Percentiles rank a stretch among this genome's conserved stretches.
Conservation (phyloP, 30 jellyfish, hydroid and myxozoan genomes). For the Cassiopea andromeda region DNA sequence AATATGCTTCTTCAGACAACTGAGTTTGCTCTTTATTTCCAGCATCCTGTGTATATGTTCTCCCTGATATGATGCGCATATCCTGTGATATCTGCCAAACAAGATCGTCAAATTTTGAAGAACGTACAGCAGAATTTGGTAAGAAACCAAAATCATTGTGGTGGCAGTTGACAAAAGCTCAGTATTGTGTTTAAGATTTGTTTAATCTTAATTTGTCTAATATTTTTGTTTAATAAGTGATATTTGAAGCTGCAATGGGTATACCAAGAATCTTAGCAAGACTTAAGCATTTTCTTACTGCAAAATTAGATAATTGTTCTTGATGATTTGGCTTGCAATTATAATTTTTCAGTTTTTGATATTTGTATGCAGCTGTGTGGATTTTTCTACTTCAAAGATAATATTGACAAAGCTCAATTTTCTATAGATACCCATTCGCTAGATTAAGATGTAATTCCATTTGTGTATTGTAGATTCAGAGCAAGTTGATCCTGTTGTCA, state of each 20-base stretch:
- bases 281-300: neutral
- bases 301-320: too few species aligned
- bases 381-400: neutral
- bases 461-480: neutral
- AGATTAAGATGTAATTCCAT: neutral
- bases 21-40: neutral
- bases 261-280: neutral
- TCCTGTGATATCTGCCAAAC: slow-evolving; percentile 35
- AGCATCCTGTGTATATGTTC: slow-evolving; percentile 35
- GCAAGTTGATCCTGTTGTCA: neutral
- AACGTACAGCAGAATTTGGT: neutral
- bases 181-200: too few species aligned
- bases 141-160: too few species aligned
- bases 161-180: too few species aligned
- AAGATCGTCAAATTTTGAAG: slow-evolving; percentile 15
- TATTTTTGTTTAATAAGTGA: too few species aligned
- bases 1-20: neutral
- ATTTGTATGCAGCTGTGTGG: neutral
- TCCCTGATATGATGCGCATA: slow-evolving; percentile 56
- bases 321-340: neutral
- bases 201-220: too few species aligned
- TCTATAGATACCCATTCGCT: neutral
- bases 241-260: too few species aligned
- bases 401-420: neutral
- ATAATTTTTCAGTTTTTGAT: neutral